A percentile compares a stretch with the other conserved stretches of the same genome.
Conservation (phyloP, 2,888 invertebrate species). For the Aspidiotus rigidus region DNA sequence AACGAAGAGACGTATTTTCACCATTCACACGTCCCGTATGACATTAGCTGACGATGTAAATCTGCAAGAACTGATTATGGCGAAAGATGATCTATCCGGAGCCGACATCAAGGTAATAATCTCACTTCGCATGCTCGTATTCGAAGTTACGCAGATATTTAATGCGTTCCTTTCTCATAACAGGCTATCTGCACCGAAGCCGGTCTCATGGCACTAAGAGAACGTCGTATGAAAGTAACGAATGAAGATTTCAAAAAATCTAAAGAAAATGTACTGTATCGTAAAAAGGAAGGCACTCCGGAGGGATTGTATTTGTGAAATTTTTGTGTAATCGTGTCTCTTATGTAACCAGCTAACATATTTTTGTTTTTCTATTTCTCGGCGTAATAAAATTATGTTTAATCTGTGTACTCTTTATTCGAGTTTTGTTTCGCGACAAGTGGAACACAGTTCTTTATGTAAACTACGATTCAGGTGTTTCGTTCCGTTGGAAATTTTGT, state of each 20-base stretch:
- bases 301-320: conserved; percentile 93
- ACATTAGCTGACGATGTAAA: conserved; percentile 94
- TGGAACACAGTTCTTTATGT: neutral
- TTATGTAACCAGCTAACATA: neutral
- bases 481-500: too few relatives aligned
- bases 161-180: too few relatives aligned
- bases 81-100: conserved; percentile 98
- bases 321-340: neutral
- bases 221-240: conserved; percentile 98
- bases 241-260: conserved; percentile 99
- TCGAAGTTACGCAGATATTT: too few relatives aligned
- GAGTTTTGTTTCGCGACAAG: neutral
- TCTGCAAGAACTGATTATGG: conserved; percentile 93
- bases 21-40: conserved; percentile 98
- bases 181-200: conserved; percentile 99
- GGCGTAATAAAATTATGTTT: neutral
- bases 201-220: conserved; percentile 92
- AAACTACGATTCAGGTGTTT: too few relatives aligned
- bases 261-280: conserved; percentile 96
- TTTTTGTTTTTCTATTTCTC: conserved; percentile 1
- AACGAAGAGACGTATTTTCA: conserved; percentile 91
- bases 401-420: neutral
- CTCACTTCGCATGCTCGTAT: neutral
- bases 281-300: conserved; percentile 98
- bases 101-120: conserved; percentile 75